Evolutionary conservation across 2,113 vertebrate species (phyloP).

Genomic region (Holacanthus passer): DNA sequence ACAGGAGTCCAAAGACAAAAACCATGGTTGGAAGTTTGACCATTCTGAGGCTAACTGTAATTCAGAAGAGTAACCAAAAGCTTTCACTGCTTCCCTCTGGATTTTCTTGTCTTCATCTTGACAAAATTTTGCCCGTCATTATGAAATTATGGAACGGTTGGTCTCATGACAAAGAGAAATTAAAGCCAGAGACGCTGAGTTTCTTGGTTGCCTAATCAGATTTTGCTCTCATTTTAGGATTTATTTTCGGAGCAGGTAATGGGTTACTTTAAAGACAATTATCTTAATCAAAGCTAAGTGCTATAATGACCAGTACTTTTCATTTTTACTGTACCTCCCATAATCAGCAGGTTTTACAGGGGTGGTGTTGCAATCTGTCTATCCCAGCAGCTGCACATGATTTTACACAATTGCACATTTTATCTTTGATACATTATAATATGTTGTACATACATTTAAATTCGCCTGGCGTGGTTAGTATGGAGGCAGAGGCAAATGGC

Average conservation of each 20-base stretch:
- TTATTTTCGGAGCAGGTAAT: conserved; percentile 69
- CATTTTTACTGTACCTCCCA: conserved; percentile 35
- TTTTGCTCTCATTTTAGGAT: conserved; percentile 67
- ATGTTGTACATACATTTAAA: neutral
- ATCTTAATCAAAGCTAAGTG: conserved; percentile 60
- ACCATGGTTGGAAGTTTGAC: conserved; percentile 69
- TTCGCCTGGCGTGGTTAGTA: neutral
- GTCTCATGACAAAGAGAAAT: conserved; percentile 41
- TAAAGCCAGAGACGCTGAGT: conserved; percentile 40
- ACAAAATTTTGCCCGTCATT: conserved; percentile 49
- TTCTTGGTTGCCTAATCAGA: conserved; percentile 58
- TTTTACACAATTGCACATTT: neutral
- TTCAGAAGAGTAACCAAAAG: conserved; percentile 69
- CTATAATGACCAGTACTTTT: conserved; percentile 60
- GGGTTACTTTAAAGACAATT: conserved; percentile 59
- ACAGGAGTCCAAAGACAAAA: conserved; percentile 74
- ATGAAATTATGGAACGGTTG: conserved; percentile 49
- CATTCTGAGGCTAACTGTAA: conserved; percentile 53
- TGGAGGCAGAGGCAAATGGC: neutral
- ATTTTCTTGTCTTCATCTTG: conserved; percentile 35
- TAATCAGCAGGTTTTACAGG: conserved; percentile 39
- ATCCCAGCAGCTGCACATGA: conserved; percentile 10
- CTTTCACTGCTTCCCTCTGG: conserved; percentile 34
- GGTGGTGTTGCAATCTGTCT: conserved; percentile 34
- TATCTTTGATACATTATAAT: neutral